Base-by-base conservation (phyloP, 2,113 vertebrate genomes). In the Lophius piscatorius region DNA sequence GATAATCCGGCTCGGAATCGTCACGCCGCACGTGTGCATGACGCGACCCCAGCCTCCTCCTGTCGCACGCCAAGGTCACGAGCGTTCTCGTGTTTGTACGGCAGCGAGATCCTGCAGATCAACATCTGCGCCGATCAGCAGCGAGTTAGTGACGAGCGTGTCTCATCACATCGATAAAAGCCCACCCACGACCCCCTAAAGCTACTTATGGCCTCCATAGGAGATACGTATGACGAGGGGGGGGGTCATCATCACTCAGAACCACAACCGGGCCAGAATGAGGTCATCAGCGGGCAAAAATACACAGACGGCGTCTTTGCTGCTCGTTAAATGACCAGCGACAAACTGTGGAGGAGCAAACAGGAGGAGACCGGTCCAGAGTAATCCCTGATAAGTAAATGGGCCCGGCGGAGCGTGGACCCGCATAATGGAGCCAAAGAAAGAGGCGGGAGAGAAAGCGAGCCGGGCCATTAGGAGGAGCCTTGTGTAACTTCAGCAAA, bases 401-500 rank as follows among this genome's bases (percentile, higher is more conserved):
- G 68, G 39, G 59, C 71, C 40, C 14, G 62, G 63, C 68, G 31
- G 63, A 78, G 75, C 86, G 77, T 22, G 67, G 76, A 80, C 52
- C 3, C 55, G 70, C 74, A 84, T 82, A 85, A 85, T 78, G 63
- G 78, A 73, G 55, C 42, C 57, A 71, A 58, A 63, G 74, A 75
- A 73, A 65, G 76, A 22, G 47, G 22, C 52, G 31, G 33, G 65
- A 76, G 54, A 78, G 36, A 55, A 62, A 80, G 75, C 41, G 4
- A 9, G n/a, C n/a, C n/a, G 36, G 52, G 39, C 74, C 71, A 83
- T 83, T 81, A 82, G 66, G 71, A 61, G 68, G 57, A 75, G 74
- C 57, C 81, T 86, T 89, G 84, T 84, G 81, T 85, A 83, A 84
- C 68, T 21, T 62, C 54, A 45, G 57, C 71, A 64, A 82, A 83